phyloP scores from a whole-genome alignment of 2,888 invertebrate species.

The Corythucha ciliata region DNA sequence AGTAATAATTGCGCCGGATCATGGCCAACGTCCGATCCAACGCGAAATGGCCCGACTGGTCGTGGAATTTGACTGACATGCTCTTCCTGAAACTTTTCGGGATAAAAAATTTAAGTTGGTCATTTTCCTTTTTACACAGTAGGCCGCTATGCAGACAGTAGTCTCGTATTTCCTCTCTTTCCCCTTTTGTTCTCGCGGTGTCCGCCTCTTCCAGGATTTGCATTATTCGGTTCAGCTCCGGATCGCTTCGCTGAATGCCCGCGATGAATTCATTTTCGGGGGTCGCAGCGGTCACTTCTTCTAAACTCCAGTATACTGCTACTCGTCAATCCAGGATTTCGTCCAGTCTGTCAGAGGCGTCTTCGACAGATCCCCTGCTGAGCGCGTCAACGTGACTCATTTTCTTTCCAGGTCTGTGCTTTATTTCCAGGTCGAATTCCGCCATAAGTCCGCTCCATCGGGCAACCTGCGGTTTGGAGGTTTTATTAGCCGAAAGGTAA shows the following conservation, averaged over 20 bases:
- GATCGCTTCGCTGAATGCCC: neutral
- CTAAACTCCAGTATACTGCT: neutral
- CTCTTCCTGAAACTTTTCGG: neutral
- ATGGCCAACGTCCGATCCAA: neutral
- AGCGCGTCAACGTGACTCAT: slow-evolving; percentile 6
- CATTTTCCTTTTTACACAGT: neutral
- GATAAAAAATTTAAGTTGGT: no score
- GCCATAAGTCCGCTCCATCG: neutral
- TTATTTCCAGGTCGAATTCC: slow-evolving; percentile 4
- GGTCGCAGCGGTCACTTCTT: neutral
- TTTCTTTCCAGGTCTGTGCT: slow-evolving; percentile 3
- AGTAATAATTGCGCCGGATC: neutral
- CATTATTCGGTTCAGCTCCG: neutral
- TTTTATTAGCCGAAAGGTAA: neutral
- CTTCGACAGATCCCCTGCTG: neutral
- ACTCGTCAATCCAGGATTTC: neutral
- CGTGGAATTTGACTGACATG: neutral
- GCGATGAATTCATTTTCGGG: neutral
- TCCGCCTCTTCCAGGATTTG: neutral
- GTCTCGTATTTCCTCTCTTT: no score
- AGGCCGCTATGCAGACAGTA: neutral
- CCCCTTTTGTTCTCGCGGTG: no score
- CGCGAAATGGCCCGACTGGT: neutral
- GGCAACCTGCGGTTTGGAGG: neutral
- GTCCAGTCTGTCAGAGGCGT: neutral